Percentiles rank a stretch among this genome's conserved stretches.
phyloP scores from a whole-genome alignment of 2,113 vertebrate genomes.

The Scopus umbretta region DNA sequence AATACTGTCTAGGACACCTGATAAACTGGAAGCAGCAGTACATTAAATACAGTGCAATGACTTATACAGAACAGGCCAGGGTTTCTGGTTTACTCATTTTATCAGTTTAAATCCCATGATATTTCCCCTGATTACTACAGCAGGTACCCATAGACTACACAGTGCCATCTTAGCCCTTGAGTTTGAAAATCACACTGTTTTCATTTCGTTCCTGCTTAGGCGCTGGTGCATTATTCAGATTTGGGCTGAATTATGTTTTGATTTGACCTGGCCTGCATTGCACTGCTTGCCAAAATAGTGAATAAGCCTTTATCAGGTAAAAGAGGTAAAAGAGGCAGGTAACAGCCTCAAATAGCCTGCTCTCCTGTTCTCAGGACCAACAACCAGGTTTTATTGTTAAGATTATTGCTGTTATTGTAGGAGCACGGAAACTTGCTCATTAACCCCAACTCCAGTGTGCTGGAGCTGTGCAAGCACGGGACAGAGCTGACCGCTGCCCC shows the following conservation, averaged over 20 bases:
- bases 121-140: background rate
- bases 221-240: background rate
- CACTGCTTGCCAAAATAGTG: background rate
- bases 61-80: background rate
- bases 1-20: slow-evolving; percentile 43
- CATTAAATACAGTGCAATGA: slow-evolving; percentile 21
- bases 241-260: background rate
- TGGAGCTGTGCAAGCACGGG: background rate
- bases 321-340: too few relatives aligned
- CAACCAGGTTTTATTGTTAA: background rate
- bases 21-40: slow-evolving; percentile 50
- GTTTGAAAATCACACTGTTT: background rate
- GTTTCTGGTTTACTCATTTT: slow-evolving; percentile 44
- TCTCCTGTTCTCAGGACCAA: background rate
- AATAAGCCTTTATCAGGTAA: background rate
- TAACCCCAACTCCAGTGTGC: background rate
- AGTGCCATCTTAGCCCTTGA: background rate
- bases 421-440: background rate
- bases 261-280: background rate
- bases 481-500: background rate
- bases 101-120: background rate
- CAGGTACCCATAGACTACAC: background rate
- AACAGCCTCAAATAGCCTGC: background rate
- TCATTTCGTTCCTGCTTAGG: background rate
- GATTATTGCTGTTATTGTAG: background rate